Percentiles rank a stretch among this genome's conserved stretches.
These are phyloP conservation scores for Uria lomvia DNA, from an alignment of 2,113 vertebrate genomes.

Conservation along the genomic window DNA sequence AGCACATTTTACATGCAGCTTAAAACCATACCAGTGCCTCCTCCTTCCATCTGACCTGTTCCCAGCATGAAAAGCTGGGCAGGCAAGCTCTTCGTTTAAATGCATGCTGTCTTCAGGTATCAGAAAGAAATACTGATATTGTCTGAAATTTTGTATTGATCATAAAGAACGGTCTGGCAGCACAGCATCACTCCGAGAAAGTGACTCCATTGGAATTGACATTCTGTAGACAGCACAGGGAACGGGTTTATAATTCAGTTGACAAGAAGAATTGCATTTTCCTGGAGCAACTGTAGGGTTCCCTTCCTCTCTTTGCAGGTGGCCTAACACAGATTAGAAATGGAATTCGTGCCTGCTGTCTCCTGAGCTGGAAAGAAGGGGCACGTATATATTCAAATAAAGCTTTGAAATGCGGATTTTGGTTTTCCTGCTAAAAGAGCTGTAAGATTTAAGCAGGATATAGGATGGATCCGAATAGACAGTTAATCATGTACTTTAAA, in stretches of 20 bases:
- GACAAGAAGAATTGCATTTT: slow-evolving; percentile 45
- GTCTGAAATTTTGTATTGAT: not conserved
- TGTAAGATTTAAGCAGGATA: slow-evolving; percentile 19
- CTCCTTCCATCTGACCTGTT: not conserved
- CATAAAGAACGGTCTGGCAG: not conserved
- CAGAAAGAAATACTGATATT: not conserved
- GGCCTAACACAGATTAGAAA: slow-evolving; percentile 46
- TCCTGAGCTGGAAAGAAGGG: slow-evolving; percentile 26
- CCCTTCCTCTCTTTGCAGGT: slow-evolving; percentile 51
- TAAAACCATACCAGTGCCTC: not conserved
- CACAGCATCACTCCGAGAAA: not conserved
- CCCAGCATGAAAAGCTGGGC: not conserved
- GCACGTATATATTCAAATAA: slow-evolving; percentile 8
- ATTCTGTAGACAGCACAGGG: not conserved
- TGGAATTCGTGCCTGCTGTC: slow-evolving; percentile 26
- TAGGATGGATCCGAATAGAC: not conserved
- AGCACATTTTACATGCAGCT: not conserved
- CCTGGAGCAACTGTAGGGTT: slow-evolving; percentile 43
- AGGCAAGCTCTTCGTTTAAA: not conserved
- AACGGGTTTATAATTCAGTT: slow-evolving; percentile 39
- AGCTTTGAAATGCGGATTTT: not conserved
- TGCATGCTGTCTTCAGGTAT: not conserved
- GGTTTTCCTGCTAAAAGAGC: not conserved
- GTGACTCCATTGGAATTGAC: slow-evolving; percentile 10
- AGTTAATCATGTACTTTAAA: slow-evolving; percentile 9